These are phyloP conservation scores for Balaeniceps rex DNA, from an alignment of 2,113 vertebrate species.

Conservation along the genomic window DNA sequence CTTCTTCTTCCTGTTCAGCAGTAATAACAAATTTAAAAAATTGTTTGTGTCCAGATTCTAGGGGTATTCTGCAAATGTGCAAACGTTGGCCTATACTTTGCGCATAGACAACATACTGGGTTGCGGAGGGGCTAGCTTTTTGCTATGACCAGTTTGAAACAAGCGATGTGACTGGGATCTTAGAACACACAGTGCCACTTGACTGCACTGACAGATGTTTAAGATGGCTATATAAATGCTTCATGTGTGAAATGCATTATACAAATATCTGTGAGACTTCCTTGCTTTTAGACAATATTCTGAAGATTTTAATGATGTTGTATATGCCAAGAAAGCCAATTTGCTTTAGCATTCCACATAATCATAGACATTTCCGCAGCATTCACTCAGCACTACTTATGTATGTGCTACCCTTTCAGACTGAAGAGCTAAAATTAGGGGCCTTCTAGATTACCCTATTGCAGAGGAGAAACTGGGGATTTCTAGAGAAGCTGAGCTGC, in stretches of 20 bases:
- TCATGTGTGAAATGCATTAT: neutral
- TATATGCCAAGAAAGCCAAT: neutral
- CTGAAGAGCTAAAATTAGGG: constrained; percentile 38
- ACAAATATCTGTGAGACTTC: neutral
- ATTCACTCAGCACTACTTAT: constrained; percentile 22
- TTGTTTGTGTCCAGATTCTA: neutral
- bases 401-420: constrained; percentile 9
- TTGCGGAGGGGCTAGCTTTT: neutral
- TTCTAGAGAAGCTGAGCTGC: constrained; percentile 24
- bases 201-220: neutral
- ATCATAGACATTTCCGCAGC: constrained; percentile 13
- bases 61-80: neutral
- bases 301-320: neutral
- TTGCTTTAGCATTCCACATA: neutral
- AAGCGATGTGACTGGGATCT: neutral
- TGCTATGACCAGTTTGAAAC: neutral
- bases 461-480: constrained; percentile 19
- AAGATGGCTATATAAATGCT: neutral
- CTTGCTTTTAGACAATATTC: neutral
- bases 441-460: constrained; percentile 23
- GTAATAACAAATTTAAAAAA: neutral
- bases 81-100: neutral
- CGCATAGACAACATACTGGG: neutral
- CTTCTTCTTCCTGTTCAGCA: neutral
- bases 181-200: neutral